phyloP scores from a whole-genome alignment of 2,113 vertebrate genomes.

The Alethe diademata region DNA sequence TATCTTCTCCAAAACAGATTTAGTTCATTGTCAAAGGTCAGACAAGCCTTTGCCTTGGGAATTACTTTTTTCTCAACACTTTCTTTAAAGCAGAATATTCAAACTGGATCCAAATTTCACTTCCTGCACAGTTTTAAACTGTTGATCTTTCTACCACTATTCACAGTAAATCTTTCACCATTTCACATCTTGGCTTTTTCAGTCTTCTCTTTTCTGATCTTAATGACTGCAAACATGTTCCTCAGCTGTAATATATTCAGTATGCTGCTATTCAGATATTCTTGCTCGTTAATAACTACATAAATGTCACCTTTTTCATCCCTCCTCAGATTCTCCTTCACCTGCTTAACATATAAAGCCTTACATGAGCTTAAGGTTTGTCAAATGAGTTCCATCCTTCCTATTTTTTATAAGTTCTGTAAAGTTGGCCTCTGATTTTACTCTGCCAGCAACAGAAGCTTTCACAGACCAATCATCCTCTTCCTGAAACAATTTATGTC shows the following conservation, averaged over 20 bases:
- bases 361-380: conserved; percentile 19
- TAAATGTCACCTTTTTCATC: conserved; percentile 35
- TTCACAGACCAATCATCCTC: not conserved
- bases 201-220: conserved; percentile 24
- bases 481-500: not conserved
- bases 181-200: conserved; percentile 31
- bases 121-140: not conserved
- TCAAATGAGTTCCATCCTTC: conserved; percentile 15
- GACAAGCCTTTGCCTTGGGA: not conserved
- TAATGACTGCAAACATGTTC: conserved; percentile 32
- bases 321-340: conserved; percentile 33
- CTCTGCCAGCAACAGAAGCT: not conserved
- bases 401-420: not conserved
- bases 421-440: not conserved
- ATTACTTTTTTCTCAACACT: conserved; percentile 18
- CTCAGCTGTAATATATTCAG: conserved; percentile 6
- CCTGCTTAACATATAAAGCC: conserved; percentile 17
- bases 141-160: conserved; percentile 18
- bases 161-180: conserved; percentile 3
- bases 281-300: conserved; percentile 19
- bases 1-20: not conserved
- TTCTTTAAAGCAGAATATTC: not conserved
- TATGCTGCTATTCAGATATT: conserved; percentile 16
- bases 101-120: not conserved
- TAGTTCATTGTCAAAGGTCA: conserved; percentile 2